A percentile compares a stretch with the other conserved stretches of the same genome.
phyloP scores from a whole-genome alignment of 2,888 invertebrate genomes.

The Drosophila eohydei region DNA sequence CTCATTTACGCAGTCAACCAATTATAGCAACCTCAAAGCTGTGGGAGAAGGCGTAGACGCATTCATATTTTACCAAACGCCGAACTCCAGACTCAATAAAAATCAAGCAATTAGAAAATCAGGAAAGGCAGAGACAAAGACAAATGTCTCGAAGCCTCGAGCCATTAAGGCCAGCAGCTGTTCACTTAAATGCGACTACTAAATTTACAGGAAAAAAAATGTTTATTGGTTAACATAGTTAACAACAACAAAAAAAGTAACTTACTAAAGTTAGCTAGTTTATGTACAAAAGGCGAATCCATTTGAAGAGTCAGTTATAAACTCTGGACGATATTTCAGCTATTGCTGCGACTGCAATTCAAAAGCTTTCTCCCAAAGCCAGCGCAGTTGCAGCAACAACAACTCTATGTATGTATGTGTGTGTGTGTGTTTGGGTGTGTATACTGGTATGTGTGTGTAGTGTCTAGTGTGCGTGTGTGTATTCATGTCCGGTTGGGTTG shows the following conservation, averaged over 20 bases:
- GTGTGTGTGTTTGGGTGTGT: conserved; percentile 25
- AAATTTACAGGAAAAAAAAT: conserved; percentile 13
- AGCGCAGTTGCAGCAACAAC: conserved; percentile 43
- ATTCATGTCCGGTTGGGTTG: background rate
- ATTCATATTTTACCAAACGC: conserved; percentile 3
- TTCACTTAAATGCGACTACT: background rate
- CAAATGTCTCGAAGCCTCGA: background rate
- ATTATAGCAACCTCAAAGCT: background rate
- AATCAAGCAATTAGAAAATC: conserved; percentile 4
- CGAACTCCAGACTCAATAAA: conserved; percentile 8
- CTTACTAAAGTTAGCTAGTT: conserved; percentile 49
- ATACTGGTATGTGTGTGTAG: conserved; percentile 15
- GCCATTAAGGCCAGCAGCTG: background rate
- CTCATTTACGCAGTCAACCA: conserved; percentile 1
- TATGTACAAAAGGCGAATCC: conserved; percentile 60
- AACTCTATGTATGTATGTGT: conserved; percentile 13
- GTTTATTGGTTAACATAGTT: conserved; percentile 68
- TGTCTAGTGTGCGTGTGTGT: conserved; percentile 14
- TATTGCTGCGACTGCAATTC: conserved; percentile 56
- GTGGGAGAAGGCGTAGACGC: background rate
- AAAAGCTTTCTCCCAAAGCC: conserved; percentile 51
- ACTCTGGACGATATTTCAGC: conserved; percentile 22
- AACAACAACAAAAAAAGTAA: conserved; percentile 47
- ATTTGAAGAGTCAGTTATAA: conserved; percentile 8
- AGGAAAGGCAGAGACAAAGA: background rate